phyloP scores from a whole-genome alignment of 2,113 vertebrate species.

The Heterotilapia buettikoferi region DNA sequence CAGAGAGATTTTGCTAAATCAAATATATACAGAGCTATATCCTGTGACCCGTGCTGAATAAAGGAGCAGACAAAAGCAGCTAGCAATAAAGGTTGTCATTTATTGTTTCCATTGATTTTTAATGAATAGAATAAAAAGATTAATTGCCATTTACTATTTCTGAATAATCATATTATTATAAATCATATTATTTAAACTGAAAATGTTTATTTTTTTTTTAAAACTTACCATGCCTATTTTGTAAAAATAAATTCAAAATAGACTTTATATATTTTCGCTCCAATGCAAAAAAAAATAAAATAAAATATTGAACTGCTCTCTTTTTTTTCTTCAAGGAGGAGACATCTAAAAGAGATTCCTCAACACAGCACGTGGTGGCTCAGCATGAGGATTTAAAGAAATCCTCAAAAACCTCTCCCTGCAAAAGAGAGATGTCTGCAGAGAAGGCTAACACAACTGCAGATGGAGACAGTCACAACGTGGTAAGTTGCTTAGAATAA shows the following conservation, averaged over 20 bases:
- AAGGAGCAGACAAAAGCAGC: neutral
- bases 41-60: neutral
- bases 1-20: neutral
- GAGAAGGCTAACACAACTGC: conserved; percentile 8
- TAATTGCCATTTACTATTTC: neutral
- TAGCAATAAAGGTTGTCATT: neutral
- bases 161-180: neutral
- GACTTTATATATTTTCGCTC: neutral
- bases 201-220: neutral
- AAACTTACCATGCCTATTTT: neutral
- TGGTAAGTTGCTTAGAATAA: conserved; percentile 37
- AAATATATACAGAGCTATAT: neutral
- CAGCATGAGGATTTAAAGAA: conserved; percentile 12
- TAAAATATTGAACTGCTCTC: neutral
- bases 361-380: neutral
- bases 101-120: neutral
- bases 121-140: neutral
- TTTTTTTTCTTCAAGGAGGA: conserved; percentile 30
- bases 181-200: neutral
- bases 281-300: neutral
- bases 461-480: conserved; percentile 13
- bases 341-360: conserved; percentile 38
- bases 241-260: neutral
- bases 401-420: neutral
- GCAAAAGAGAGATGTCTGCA: conserved; percentile 21